Conservation (phyloP, 2,797 vertebrate species). For the Peromyscus melanophrys region DNA sequence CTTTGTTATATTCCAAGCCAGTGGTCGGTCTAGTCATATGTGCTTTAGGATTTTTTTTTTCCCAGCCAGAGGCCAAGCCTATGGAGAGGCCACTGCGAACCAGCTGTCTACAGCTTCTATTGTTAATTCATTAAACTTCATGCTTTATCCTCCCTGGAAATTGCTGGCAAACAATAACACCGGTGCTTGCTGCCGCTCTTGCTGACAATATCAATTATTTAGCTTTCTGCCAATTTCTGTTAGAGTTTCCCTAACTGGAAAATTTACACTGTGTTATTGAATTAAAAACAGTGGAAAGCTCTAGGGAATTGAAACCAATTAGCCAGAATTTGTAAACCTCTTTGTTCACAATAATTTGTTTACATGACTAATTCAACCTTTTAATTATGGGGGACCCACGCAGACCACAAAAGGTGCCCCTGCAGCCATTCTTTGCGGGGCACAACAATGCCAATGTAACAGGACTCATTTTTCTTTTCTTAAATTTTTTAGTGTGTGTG, state of each 20-base stretch:
- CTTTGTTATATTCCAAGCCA: constrained; percentile 18
- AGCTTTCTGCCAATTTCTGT: constrained; percentile 91
- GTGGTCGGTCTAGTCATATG: constrained; percentile 60
- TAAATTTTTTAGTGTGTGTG: background rate
- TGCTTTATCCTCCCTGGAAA: constrained; percentile 91
- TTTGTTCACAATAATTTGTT: constrained; percentile 95
- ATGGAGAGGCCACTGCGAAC: constrained; percentile 85
- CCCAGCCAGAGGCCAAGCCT: constrained; percentile 75
- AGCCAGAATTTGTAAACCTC: constrained; percentile 91
- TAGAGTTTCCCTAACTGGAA: constrained; percentile 90
- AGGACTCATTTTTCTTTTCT: constrained; percentile 75
- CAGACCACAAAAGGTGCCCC: constrained; percentile 79
- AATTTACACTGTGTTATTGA: constrained; percentile 91
- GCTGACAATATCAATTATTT: constrained; percentile 91
- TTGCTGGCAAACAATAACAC: constrained; percentile 88
- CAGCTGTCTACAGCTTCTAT: constrained; percentile 89
- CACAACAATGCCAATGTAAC: constrained; percentile 72
- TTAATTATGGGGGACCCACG: constrained; percentile 88
- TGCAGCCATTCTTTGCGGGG: constrained; percentile 74
- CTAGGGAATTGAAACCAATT: constrained; percentile 92
- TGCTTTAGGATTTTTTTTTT: constrained; percentile 16
- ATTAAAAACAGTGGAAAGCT: constrained; percentile 92
- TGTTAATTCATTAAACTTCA: constrained; percentile 91
- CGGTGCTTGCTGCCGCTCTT: constrained; percentile 85
- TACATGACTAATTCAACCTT: constrained; percentile 93